These are phyloP conservation scores for Eupithecia pulchellata DNA, from an alignment of 2,888 invertebrate species.

Conservation along the genomic window DNA sequence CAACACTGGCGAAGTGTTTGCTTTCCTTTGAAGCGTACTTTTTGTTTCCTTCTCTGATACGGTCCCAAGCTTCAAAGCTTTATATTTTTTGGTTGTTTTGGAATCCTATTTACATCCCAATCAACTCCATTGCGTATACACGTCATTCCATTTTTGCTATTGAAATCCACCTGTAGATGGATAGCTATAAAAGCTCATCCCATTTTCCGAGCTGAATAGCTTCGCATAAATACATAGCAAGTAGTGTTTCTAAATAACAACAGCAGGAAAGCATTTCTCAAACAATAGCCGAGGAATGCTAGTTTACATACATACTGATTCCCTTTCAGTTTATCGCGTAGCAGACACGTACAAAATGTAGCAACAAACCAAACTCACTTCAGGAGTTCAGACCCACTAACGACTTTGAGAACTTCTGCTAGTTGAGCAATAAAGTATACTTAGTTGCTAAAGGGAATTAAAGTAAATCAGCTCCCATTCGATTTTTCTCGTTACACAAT, in stretches of 20 bases:
- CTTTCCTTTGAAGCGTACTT: background rate
- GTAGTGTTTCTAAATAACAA: constrained; percentile 24
- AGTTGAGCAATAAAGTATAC: constrained; percentile 33
- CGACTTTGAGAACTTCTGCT: constrained; percentile 30
- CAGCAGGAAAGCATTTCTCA: constrained; percentile 27
- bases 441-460: constrained; percentile 32
- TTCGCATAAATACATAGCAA: constrained; percentile 32
- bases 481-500: constrained; percentile 36
- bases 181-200: constrained; percentile 17
- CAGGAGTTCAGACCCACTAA: constrained; percentile 26
- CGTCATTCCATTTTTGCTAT: constrained; percentile 8
- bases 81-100: background rate
- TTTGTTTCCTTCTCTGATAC: background rate
- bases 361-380: constrained; percentile 29
- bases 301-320: constrained; percentile 17
- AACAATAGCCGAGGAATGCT: constrained; percentile 27
- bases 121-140: background rate
- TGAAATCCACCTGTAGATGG: constrained; percentile 25
- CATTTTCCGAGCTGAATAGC: constrained; percentile 20
- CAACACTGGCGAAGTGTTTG: constrained; percentile 7
- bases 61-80: background rate
- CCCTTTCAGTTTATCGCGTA: constrained; percentile 11
- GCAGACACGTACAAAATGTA: constrained; percentile 25
- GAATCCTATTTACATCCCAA: background rate
- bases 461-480: constrained; percentile 33